Evolutionary conservation across 1,140 invertebrate species (phyloP), one percentile per base, ranked within the genome.

Genomic region (Olivierus martensii): DNA sequence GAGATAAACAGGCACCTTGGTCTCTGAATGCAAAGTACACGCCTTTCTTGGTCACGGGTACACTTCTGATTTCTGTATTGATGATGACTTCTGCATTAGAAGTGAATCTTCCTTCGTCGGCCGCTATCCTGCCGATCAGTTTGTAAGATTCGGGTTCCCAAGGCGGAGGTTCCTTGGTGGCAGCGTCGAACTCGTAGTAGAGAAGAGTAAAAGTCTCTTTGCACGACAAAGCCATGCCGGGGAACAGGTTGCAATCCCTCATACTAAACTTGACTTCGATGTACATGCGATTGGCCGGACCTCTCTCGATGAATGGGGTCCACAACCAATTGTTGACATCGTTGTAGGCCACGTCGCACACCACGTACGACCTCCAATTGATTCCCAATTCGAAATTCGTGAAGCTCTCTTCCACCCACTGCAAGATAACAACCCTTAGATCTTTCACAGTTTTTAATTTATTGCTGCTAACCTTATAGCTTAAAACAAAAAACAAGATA

Each of bases 311-410:
- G 72, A 89, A 95, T 44, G 94, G 94, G 42, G 92, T 93, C 82
- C 93, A 92, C 41, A 99, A 76, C 94, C 94, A 99, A 74, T 99
- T 99, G 75, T 98, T 95, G 46, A 96, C 91, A 68, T 91, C 88
- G 65, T 87, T 80, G 67, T 93, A 91, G 5, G 87, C 88, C 18
- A 97, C 91, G 70, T 96, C 90, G 69, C 94, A 99, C 0, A 95
- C 93, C 11, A 96, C 90, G 69, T 96, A 97, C 44, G 90, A 92
- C 60, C 92, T 76, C 86, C 92, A 92, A 67, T 95, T 94, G 65
- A 95, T 92, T 46, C 87, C 86, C 69, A 90, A 87, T 60, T 91
- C 85, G 69, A 94, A 94, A 68, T 91, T 87, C 18, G 88, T 92
- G 68, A 91, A 97, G 38, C 88, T 93, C 67, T 96, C 92, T 69